phyloP scores from a whole-genome alignment of 2,113 vertebrate species.

The Muscicapa adusta region DNA sequence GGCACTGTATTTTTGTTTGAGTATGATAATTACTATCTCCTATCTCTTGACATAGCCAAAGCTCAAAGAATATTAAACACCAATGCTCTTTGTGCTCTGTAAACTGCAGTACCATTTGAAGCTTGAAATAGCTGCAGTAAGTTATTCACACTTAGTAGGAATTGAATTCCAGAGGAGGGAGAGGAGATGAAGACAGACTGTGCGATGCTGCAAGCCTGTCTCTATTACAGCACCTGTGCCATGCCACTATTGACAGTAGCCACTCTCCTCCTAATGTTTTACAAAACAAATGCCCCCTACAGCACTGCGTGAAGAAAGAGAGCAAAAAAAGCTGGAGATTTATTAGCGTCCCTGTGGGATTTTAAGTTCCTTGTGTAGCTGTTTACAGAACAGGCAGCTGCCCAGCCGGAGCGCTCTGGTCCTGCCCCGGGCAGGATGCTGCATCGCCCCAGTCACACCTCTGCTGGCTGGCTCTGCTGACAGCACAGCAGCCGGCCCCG shows the following conservation, averaged over 20 bases:
- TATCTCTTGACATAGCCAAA: not conserved
- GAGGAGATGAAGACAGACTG: not conserved
- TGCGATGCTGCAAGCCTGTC: not conserved
- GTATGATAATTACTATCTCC: not conserved
- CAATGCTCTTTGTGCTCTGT: not conserved
- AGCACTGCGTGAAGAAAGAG: accelerated
- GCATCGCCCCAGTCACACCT: not conserved
- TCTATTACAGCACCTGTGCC: not conserved
- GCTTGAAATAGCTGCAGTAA: not conserved
- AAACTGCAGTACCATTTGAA: not conserved
- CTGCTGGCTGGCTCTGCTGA: not conserved
- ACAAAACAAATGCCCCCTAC: not conserved
- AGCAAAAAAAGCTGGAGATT: not conserved
- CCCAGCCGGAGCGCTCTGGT: accelerated
- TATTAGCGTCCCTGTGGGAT: not conserved
- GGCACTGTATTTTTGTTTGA: not conserved
- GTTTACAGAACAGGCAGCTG: not conserved
- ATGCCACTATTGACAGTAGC: not conserved
- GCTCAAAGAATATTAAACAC: not conserved
- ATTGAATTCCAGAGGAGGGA: not conserved
- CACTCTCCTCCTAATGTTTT: not conserved
- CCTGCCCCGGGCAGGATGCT: not conserved
- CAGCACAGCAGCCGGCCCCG: not conserved
- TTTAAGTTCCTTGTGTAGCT: not conserved
- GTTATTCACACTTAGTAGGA: not conserved